Base-by-base conservation (phyloP, 2,113 vertebrate species). In the Trichechus manatus region DNA sequence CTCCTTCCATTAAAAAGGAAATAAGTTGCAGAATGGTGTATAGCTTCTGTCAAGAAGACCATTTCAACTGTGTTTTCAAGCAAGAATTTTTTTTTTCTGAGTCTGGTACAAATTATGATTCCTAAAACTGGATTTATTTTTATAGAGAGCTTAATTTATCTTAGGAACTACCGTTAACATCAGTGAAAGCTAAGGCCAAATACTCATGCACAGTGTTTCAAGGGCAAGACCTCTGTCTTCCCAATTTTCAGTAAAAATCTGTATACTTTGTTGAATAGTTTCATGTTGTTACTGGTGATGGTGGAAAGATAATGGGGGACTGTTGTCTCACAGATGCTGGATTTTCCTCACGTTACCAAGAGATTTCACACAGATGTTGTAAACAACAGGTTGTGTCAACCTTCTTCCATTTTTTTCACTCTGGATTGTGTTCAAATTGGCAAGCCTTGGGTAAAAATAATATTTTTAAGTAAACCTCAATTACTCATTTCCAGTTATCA, bases 1-100 rank as follows among this genome's bases (percentile, higher is more conserved):
- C 94, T 93, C 94, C 92, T 98, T 96, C 80, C 93, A 87, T 44
- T 97, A 72, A 88, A 97, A 97, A 97, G 47, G 39, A 97, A 74
- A 78, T 95, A 88, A 93, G 75, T 64, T 77, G 61, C 88, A 84
- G 81, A 97, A 86, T 83, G 56, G 81, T 88, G 87, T 89, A 39
- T 70, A 96, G 61, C 64, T 97, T 95, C 95, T 96, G 82, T 93
- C 88, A 96, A 86, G 89, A 96, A 78, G 33, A 86, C 39, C 89
- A 91, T 87, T 96, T 91, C 89, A 95, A 53, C 59, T 95, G n/a
- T 19, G 36, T 83, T 96, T 90, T 88, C 87, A 39, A 66, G 13
- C 19, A 31, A 59, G 5, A 59, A 72, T 63, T 87, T 33, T 87
- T 77, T 83, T 1, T 20, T 39, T 91, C 5, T 25, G 59, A 63